Conservation (phyloP, 2,888 invertebrate species). For the Troides helena region DNA sequence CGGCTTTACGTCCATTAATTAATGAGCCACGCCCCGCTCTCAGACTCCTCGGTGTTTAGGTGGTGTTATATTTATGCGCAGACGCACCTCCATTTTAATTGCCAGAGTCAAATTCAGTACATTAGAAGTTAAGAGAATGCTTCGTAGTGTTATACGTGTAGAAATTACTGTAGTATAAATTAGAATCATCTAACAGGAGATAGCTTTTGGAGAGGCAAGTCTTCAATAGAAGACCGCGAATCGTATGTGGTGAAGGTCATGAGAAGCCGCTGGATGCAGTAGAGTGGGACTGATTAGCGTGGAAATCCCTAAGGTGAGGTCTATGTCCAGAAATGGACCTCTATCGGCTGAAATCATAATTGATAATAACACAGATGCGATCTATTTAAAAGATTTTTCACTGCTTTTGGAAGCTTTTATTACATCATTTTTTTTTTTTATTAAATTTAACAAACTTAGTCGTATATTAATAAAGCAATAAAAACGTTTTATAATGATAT, state of each 20-base stretch:
- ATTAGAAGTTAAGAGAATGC: not conserved
- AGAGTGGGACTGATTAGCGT: too few relatives aligned
- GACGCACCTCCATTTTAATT: slow-evolving; percentile 70
- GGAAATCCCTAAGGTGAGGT: too few relatives aligned
- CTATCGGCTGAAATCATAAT: too few relatives aligned
- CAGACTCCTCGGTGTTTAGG: slow-evolving; percentile 30
- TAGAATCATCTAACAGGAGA: not conserved
- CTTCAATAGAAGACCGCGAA: not conserved
- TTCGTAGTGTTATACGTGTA: not conserved
- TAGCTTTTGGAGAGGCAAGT: not conserved
- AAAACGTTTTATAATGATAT: not conserved
- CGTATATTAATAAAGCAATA: not conserved
- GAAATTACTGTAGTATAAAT: not conserved
- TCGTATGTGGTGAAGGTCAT: too few relatives aligned
- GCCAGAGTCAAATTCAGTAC: slow-evolving; percentile 62
- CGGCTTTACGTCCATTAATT: slow-evolving; percentile 74
- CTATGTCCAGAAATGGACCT: too few relatives aligned
- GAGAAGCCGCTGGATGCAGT: too few relatives aligned
- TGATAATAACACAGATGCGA: too few relatives aligned
- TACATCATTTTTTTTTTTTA: too few relatives aligned
- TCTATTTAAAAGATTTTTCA: too few relatives aligned
- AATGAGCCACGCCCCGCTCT: slow-evolving; percentile 63
- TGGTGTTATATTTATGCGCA: slow-evolving; percentile 61
- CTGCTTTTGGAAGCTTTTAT: too few relatives aligned
- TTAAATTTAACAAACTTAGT: too few relatives aligned